These are phyloP conservation scores for Ophion costatus DNA, from an alignment of 2,888 invertebrate genomes.

Conservation along the genomic window DNA sequence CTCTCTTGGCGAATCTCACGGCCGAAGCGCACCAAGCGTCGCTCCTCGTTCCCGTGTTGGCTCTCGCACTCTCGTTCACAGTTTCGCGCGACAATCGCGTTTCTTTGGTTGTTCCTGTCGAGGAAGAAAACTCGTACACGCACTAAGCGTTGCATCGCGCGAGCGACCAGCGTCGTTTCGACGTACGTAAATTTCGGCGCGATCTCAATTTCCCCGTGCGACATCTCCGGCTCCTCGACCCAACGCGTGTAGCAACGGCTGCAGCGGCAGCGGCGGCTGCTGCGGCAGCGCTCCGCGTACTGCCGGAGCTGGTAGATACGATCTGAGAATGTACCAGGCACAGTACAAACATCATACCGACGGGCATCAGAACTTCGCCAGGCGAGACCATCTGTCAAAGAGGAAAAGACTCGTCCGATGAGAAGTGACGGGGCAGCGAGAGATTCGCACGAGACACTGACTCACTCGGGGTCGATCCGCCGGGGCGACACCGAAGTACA, in stretches of 20 bases:
- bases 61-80: slow-evolving; percentile 71
- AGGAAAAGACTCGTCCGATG: neutral
- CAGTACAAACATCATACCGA: slow-evolving; percentile 89
- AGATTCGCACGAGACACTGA: neutral
- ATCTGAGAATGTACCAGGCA: slow-evolving; percentile 93
- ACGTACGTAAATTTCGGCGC: slow-evolving; percentile 76
- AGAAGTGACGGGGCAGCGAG: slow-evolving; percentile 73
- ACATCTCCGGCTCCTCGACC: slow-evolving; percentile 74
- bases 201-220: slow-evolving; percentile 78
- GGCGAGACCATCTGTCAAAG: slow-evolving; percentile 85
- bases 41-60: slow-evolving; percentile 44
- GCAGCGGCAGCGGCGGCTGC: slow-evolving; percentile 32
- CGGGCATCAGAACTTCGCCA: slow-evolving; percentile 90
- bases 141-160: neutral
- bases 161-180: no score
- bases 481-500: slow-evolving; percentile 83
- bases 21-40: slow-evolving; percentile 78
- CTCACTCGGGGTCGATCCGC: slow-evolving; percentile 84
- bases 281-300: slow-evolving; percentile 70
- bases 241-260: slow-evolving; percentile 16
- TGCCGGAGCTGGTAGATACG: slow-evolving; percentile 87
- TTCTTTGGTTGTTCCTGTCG: slow-evolving; percentile 74
- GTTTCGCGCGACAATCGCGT: slow-evolving; percentile 75
- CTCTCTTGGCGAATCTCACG: slow-evolving; percentile 80
- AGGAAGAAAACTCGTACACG: slow-evolving; percentile 12